Conservation (phyloP, 2,888 invertebrate species). For the Heliconius charithonia region DNA sequence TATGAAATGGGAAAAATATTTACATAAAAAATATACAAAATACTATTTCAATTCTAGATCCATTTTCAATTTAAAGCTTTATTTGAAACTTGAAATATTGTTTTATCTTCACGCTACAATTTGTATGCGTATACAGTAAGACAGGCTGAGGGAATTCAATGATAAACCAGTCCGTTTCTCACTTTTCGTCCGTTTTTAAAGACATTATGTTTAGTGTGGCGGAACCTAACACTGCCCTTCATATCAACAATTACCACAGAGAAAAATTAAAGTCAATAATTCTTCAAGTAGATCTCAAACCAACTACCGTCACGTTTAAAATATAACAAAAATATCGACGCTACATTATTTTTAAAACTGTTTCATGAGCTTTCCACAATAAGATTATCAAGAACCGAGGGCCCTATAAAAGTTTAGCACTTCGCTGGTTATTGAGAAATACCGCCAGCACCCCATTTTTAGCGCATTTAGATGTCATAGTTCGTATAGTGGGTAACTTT, state of each 20-base stretch:
- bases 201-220: too few relatives aligned
- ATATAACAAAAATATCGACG: slow-evolving; percentile 13
- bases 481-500: slow-evolving; percentile 35
- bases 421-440: slow-evolving; percentile 37
- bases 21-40: not conserved
- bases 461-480: slow-evolving; percentile 31
- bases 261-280: too few relatives aligned
- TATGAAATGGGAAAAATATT: not conserved
- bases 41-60: not conserved
- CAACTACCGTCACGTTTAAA: too few relatives aligned
- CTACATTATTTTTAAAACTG: slow-evolving; percentile 16
- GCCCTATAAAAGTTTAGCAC: slow-evolving; percentile 36
- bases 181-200: too few relatives aligned
- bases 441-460: slow-evolving; percentile 31
- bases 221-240: too few relatives aligned
- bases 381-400: slow-evolving; percentile 17
- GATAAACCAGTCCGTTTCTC: too few relatives aligned
- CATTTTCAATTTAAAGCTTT: not conserved
- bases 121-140: too few relatives aligned
- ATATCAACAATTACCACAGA: too few relatives aligned
- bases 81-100: not conserved
- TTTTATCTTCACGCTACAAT: not conserved
- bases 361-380: slow-evolving; percentile 14
- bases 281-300: too few relatives aligned
- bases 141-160: too few relatives aligned